Evolutionary conservation across 2,113 vertebrate species (phyloP).

Genomic region (Colius striatus): DNA sequence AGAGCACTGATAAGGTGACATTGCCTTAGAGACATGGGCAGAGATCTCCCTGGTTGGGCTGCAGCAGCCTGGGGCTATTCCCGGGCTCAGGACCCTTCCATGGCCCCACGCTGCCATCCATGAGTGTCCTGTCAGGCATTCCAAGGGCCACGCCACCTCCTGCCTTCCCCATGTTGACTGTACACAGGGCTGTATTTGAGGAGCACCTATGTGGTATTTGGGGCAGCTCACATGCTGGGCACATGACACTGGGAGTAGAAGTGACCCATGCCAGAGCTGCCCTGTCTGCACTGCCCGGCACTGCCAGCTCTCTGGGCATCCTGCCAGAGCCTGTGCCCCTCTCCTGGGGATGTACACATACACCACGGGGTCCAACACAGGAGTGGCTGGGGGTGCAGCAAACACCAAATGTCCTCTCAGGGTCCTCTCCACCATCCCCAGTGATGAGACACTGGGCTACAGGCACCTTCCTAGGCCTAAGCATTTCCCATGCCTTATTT

Average conservation of each 20-base stretch:
- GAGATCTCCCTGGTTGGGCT: rapidly evolving
- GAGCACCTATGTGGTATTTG: rapidly evolving
- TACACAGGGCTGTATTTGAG: neutral
- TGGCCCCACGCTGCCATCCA: neutral
- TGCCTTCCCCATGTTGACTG: neutral
- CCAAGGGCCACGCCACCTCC: neutral
- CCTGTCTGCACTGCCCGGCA: neutral
- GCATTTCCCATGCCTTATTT: neutral
- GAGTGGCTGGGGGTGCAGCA: neutral
- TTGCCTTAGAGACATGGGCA: rapidly evolving
- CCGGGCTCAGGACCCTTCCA: neutral
- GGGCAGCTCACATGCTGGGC: neutral
- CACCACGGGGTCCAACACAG: neutral
- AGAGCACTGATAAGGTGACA: neutral
- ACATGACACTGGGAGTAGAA: rapidly evolving
- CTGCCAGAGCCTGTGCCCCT: neutral
- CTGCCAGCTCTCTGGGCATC: neutral
- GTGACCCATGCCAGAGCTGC: neutral
- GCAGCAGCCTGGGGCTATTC: neutral
- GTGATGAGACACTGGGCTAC: neutral
- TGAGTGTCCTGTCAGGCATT: neutral
- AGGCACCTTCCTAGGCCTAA: neutral
- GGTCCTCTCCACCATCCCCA: neutral
- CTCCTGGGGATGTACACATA: neutral
- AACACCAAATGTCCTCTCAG: neutral